phyloP scores from a whole-genome alignment of 37 sponge, comb jelly and placozoan species.

The Beroe ovata region DNA sequence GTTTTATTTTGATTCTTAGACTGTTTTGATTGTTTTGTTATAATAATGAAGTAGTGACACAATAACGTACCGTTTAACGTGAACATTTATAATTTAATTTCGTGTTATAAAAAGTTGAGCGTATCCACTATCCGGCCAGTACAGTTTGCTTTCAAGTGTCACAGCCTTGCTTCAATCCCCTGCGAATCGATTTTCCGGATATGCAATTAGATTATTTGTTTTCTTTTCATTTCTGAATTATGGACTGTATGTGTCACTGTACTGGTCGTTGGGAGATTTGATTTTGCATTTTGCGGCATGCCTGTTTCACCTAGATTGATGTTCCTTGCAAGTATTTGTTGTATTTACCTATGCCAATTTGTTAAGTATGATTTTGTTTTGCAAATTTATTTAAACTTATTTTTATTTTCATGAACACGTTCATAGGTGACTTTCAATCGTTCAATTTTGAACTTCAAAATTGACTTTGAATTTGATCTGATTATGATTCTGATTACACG shows the following conservation, averaged over 20 bases:
- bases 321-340: conserved; percentile 65
- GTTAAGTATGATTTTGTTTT: conserved; percentile 67
- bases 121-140: background rate
- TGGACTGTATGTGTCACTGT: background rate
- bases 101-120: background rate
- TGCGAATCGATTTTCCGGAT: no score
- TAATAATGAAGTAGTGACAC: conserved; percentile 7
- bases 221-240: background rate
- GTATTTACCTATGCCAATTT: conserved; percentile 65
- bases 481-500: no score
- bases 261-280: background rate
- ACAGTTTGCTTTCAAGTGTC: no score
- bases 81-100: background rate
- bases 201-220: background rate
- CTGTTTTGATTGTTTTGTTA: background rate
- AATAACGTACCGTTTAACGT: background rate
- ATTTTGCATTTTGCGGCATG: conserved; percentile 56
- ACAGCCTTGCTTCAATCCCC: no score
- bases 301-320: conserved; percentile 49
- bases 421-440: no score
- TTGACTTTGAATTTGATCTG: no score
- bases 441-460: no score
- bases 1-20: conserved; percentile 6
- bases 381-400: conserved; percentile 67
- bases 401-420: conserved; percentile 42